phyloP scores from a whole-genome alignment of 2,113 vertebrate genomes.

The Syngnathoides biaculeatus region DNA sequence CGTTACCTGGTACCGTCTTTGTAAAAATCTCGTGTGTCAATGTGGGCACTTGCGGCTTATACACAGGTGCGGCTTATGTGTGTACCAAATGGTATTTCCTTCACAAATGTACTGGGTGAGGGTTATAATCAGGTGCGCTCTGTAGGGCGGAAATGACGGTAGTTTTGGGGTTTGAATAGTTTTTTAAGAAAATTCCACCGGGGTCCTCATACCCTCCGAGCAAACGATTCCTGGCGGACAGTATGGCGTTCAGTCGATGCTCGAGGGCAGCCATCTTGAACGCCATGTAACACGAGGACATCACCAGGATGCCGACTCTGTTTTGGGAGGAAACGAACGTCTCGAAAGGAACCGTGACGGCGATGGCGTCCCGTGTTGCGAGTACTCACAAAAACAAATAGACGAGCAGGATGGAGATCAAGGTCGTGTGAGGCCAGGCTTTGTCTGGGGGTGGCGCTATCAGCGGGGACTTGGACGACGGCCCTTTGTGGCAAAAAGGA shows the following conservation, averaged over 20 bases:
- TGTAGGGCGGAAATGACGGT: too few relatives aligned
- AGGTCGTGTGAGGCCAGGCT: constrained; percentile 57
- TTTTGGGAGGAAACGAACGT: constrained; percentile 6
- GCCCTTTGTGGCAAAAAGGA: constrained; percentile 49
- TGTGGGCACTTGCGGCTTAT: too few relatives aligned
- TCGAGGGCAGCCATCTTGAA: constrained; percentile 86
- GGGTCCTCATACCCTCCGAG: constrained; percentile 73
- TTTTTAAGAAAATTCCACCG: background rate
- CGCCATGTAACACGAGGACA: constrained; percentile 92
- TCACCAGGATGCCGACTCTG: constrained; percentile 83
- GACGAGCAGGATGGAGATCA: constrained; percentile 80
- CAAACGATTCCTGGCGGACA: constrained; percentile 70
- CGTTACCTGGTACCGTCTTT: too few relatives aligned
- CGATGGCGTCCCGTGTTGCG: background rate
- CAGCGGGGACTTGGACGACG: constrained; percentile 44
- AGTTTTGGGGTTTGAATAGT: background rate
- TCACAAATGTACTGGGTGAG: too few relatives aligned
- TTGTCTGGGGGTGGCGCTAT: constrained; percentile 60
- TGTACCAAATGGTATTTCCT: too few relatives aligned
- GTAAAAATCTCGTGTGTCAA: too few relatives aligned
- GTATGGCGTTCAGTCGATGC: constrained; percentile 78
- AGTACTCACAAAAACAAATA: constrained; percentile 87
- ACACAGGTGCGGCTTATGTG: too few relatives aligned
- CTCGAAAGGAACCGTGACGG: background rate
- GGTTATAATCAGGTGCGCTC: too few relatives aligned